Conservation (phyloP, 2,797 vertebrate genomes). For the Todus mexicanus region DNA sequence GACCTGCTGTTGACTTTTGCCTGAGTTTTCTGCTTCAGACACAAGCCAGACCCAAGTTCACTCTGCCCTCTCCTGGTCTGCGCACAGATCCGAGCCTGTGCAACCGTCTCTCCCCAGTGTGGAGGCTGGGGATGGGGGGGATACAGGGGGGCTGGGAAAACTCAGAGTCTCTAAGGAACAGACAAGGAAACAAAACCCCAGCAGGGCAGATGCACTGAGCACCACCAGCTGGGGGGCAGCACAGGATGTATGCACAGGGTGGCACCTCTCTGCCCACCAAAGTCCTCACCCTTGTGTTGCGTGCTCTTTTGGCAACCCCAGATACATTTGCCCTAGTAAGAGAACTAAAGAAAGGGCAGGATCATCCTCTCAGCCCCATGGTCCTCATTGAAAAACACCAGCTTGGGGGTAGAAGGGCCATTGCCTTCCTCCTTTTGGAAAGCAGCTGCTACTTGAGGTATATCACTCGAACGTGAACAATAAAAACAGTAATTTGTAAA, state of each 20-base stretch:
- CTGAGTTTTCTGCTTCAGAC: background rate
- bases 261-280: background rate
- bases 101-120: rapidly evolving
- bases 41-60: background rate
- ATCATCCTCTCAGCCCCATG: background rate
- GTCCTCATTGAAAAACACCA: background rate
- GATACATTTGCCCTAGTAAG: background rate
- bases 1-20: background rate
- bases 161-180: rapidly evolving
- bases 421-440: background rate
- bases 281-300: background rate
- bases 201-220: background rate
- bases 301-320: background rate
- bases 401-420: background rate
- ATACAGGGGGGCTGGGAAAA: background rate
- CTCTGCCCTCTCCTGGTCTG: conserved; percentile 62
- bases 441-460: background rate
- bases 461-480: background rate
- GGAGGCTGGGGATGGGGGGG: rapidly evolving
- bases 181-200: background rate
- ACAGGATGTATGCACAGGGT: too few species aligned
- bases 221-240: rapidly evolving
- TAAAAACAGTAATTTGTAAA: background rate
- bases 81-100: background rate
- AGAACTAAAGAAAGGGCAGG: background rate